Evolutionary conservation across 2,888 invertebrate species (phyloP), one percentile per base, ranked within the genome.

Genomic region (Poecilobothrus nobilitatus): DNA sequence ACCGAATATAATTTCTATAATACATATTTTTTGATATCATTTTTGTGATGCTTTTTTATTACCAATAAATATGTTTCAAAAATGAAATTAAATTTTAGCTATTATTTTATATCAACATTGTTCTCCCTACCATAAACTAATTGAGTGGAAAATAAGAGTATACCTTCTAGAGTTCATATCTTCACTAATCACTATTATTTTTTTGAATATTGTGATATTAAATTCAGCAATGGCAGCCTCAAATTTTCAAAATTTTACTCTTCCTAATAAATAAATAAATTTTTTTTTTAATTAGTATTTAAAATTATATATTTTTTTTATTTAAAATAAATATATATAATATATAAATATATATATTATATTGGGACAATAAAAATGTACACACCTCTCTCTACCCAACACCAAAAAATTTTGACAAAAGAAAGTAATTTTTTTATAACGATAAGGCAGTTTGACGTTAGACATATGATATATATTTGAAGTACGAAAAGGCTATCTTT

Each of bases 91-190:
- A 27, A 10, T 5, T 12, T 37, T 37, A 37, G n/a, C 7, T 10
- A 12, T 37, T 37, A 8, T 37, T 37, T 10, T 37, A 37, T 10
- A 37, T 37, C 37, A 37, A 37, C 37, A 18, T 18, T 53, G 9
- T 53, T 53, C 18, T 53, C 6, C 9, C n/a, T 53, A 18, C 12
- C 18, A 53, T 53, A 53, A 15, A 53, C 53, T 18, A 53, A 18
- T 53, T 53, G 53, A 41, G 41, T 53, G 53, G 53, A 53, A 53
- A 53, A 12, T 18, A 53, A 53, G 18, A 15, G 53, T 53, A 18
- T 53, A 53, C 53, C 53, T 53, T 53, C 53, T 12, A 53, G 53
- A 53, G 53, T 12, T 53, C 53, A 53, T 53, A 53, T 53, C 53
- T 53, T 53, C 53, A 53, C 53, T 18, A 18, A 15, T 53, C 53